A percentile compares a stretch with the other conserved stretches of the same genome.
These are phyloP conservation scores for Leptinotarsa texana DNA, from an alignment of 1,140 invertebrate genomes.

Conservation along the genomic window DNA sequence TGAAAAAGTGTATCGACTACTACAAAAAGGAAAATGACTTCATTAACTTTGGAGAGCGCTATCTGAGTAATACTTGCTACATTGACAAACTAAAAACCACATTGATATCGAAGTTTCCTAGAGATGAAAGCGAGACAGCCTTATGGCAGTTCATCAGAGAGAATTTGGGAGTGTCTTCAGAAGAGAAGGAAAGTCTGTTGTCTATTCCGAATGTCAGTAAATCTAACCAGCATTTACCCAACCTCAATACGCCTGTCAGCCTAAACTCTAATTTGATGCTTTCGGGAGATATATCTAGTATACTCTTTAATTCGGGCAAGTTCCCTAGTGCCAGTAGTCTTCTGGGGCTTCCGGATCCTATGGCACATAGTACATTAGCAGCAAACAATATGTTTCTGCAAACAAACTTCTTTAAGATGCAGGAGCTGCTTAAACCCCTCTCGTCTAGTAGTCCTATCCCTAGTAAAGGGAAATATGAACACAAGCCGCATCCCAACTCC, in stretches of 20 bases:
- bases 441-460: constrained; percentile 52
- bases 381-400: constrained; percentile 71
- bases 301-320: constrained; percentile 64
- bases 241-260: constrained; percentile 56
- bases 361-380: constrained; percentile 69
- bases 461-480: constrained; percentile 48
- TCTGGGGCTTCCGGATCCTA: constrained; percentile 66
- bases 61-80: constrained; percentile 73
- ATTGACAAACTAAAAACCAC: constrained; percentile 78
- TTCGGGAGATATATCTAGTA: constrained; percentile 64
- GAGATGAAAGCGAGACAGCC: constrained; percentile 66
- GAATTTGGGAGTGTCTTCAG: constrained; percentile 59
- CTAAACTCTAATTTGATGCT: constrained; percentile 64
- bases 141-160: constrained; percentile 67
- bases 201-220: constrained; percentile 61
- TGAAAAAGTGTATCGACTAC: constrained; percentile 84
- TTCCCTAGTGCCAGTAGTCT: constrained; percentile 62
- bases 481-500: constrained; percentile 41
- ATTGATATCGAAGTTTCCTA: constrained; percentile 67
- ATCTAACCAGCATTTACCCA: constrained; percentile 53
- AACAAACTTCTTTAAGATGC: constrained; percentile 60
- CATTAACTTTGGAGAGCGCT: constrained; percentile 77
- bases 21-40: constrained; percentile 78
- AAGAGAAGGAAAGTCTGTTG: constrained; percentile 61
- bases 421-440: constrained; percentile 59